Evolutionary conservation across 1,140 invertebrate species (phyloP).

Genomic region (Brachionus calyciflorus): DNA sequence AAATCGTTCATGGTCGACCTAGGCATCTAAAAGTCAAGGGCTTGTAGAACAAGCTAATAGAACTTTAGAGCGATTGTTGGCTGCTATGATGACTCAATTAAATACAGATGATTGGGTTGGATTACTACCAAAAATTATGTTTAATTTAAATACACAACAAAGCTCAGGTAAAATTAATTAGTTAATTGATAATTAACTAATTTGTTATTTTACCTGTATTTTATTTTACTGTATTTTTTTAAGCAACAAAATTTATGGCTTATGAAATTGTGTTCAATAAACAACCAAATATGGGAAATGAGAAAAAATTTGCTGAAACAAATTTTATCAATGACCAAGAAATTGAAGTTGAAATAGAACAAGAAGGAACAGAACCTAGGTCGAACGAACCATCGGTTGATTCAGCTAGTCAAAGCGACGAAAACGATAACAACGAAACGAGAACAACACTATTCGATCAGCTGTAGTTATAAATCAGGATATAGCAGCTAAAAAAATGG

Average conservation of each 20-base stretch:
- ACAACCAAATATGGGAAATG: background rate
- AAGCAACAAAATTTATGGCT: background rate
- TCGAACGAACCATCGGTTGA: background rate
- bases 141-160: background rate
- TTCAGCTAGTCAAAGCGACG: background rate
- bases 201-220: background rate
- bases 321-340: no score
- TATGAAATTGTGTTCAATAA: conserved; percentile 6
- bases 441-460: background rate
- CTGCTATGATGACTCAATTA: no score
- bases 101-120: no score
- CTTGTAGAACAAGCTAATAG: background rate
- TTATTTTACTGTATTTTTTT: no score
- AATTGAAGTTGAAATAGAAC: no score
- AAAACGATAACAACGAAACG: background rate
- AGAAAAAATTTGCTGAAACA: conserved; percentile 2
- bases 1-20: no score
- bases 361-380: no score
- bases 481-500: background rate
- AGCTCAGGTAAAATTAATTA: background rate
- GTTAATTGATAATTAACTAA: background rate
- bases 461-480: background rate
- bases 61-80: no score
- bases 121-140: background rate
- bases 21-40: background rate